Evolutionary conservation across 2,113 vertebrate species (phyloP), one percentile per base, ranked within the genome.

Genomic region (Heterochromis multidens): DNA sequence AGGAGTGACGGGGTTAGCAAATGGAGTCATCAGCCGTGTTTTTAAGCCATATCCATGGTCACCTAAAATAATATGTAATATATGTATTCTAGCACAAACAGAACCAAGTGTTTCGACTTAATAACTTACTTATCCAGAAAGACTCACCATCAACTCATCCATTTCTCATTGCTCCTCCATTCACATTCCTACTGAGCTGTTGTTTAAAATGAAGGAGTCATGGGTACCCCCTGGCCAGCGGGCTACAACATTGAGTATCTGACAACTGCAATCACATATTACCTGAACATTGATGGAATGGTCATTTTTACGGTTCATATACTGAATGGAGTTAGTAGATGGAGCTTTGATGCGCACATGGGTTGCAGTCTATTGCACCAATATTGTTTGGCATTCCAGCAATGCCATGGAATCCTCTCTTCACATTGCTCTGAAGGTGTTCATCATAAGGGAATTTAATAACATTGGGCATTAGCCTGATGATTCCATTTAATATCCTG

Each of bases 71-170:
- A 37, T 37, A 37, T 37, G 37, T 10, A 62, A 31, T 35, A 62
- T 35, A n/a, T n/a, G n/a, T n/a, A n/a, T n/a, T 35, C 7, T 31
- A 62, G 19, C 19, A 62, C 31, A 62, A 62, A 62, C 33, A 10
- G 21, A 62, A 62, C 10, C 31, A 62, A 62, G 19, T 62, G 60
- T 62, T 35, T 35, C 31, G 21, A n/a, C 33, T 33, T 62, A 62
- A 35, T 62, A 33, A 62, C 31, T 62, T 62, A 31, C 0, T 35
- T n/a, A 62, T 62, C 21, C 31, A 62, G 19, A 35, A 35, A 31
- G 60, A 62, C 5, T 35, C 0, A 3, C 19, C 10, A 35, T 12
- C 60, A 62, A 62, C 7, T 0, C 31, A n/a, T 62, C 31, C 60
- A n/a, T 12, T 13, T 62, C 60, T 62, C 31, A 62, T 31, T 62